A percentile compares a stretch with the other conserved stretches of the same genome.
Conservation (phyloP, 2,888 invertebrate species). For the Orthosia incerta region DNA sequence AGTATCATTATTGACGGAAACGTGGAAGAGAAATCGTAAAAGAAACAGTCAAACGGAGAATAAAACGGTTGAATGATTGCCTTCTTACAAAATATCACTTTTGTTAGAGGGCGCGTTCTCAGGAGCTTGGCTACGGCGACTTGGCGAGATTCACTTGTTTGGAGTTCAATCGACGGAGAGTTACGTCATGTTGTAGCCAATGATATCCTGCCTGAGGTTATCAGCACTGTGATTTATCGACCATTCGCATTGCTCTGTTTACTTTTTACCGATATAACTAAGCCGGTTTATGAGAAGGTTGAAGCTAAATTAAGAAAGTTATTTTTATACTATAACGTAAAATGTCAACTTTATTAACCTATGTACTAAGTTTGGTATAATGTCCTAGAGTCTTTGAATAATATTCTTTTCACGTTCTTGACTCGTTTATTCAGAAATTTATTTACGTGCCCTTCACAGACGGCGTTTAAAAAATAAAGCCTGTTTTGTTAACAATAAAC, state of each 20-base stretch:
- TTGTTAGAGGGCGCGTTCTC: slow-evolving; percentile 62
- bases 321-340: slow-evolving; percentile 23
- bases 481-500: slow-evolving; percentile 73
- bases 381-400: slow-evolving; percentile 23
- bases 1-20: slow-evolving; percentile 60
- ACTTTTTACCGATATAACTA: slow-evolving; percentile 30
- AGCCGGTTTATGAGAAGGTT: slow-evolving; percentile 11
- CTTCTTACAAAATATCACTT: slow-evolving; percentile 67
- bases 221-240: slow-evolving; percentile 46
- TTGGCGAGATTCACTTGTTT: slow-evolving; percentile 54
- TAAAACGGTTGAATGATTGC: slow-evolving; percentile 66
- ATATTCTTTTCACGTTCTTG: slow-evolving; percentile 52
- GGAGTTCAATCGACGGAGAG: slow-evolving; percentile 61
- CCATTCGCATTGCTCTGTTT: slow-evolving; percentile 12
- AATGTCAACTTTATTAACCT: slow-evolving; percentile 25
- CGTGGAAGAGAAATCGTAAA: slow-evolving; percentile 62
- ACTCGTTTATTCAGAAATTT: slow-evolving; percentile 60
- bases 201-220: slow-evolving; percentile 39
- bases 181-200: slow-evolving; percentile 44
- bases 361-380: slow-evolving; percentile 28
- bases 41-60: slow-evolving; percentile 62
- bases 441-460: slow-evolving; percentile 53
- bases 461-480: slow-evolving; percentile 67
- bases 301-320: slow-evolving; percentile 31
- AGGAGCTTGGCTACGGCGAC: slow-evolving; percentile 43